Conservation (phyloP, 2,113 vertebrate genomes). For the Tor tambroides region DNA sequence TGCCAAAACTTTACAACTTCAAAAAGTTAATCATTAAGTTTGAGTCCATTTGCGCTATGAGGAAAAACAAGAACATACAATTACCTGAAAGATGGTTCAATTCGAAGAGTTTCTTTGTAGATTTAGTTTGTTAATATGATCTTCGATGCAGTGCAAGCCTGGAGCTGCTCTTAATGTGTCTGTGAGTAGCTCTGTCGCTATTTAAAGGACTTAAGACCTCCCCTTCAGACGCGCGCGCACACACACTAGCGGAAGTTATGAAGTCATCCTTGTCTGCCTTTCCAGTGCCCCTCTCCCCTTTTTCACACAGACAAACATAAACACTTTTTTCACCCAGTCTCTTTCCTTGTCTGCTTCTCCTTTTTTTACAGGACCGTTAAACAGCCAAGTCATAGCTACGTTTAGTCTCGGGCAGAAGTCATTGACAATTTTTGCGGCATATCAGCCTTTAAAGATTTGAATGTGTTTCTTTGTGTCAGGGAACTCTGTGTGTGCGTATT, state of each 20-base stretch:
- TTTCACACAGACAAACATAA: slow-evolving; percentile 43
- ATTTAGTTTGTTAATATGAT: slow-evolving; percentile 7
- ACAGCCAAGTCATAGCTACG: slow-evolving; percentile 26
- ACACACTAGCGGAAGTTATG: slow-evolving; percentile 64
- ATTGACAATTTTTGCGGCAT: too few species aligned
- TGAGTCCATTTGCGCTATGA: neutral
- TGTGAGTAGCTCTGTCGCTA: slow-evolving; percentile 43
- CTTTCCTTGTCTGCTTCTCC: slow-evolving; percentile 3
- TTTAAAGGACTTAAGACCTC: slow-evolving; percentile 63
- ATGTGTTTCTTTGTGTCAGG: neutral
- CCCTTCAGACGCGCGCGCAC: slow-evolving; percentile 18
- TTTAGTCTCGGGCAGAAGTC: neutral
- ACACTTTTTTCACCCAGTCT: slow-evolving; percentile 1
- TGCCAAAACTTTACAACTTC: neutral
- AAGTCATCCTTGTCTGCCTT: slow-evolving; percentile 69
- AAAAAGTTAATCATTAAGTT: neutral
- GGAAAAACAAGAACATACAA: neutral
- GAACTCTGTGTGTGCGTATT: neutral
- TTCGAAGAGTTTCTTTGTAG: neutral
- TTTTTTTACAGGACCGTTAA: neutral
- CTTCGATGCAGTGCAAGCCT: neutral
- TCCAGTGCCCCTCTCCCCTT: slow-evolving; percentile 57
- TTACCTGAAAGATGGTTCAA: slow-evolving; percentile 19
- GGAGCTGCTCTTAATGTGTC: slow-evolving; percentile 21
- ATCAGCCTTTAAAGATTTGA: slow-evolving; percentile 4